Percentiles rank a stretch among this genome's conserved stretches.
Conservation (phyloP, 2,888 invertebrate genomes). For the Macropis europaea region DNA sequence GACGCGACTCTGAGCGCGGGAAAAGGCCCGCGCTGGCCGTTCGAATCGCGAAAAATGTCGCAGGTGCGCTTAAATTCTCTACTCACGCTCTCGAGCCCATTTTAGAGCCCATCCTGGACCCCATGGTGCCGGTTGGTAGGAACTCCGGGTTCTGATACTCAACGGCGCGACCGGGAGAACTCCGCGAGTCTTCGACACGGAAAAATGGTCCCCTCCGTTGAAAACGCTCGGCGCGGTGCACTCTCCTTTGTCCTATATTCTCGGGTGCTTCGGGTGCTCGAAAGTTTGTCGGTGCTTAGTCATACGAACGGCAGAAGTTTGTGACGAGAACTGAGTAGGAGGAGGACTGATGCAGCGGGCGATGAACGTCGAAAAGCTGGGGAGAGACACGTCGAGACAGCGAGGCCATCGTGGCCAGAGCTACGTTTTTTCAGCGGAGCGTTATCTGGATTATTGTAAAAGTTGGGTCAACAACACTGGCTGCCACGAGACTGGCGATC, state of each 20-base stretch:
- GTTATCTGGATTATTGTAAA: conserved; percentile 48
- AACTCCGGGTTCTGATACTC: conserved; percentile 6
- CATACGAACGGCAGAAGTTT: conserved; percentile 32
- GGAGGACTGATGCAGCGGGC: conserved; percentile 25
- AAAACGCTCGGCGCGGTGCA: conserved; percentile 9
- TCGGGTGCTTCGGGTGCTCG: conserved; percentile 24
- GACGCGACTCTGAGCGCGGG: background rate
- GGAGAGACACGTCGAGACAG: conserved; percentile 19
- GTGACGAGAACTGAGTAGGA: conserved; percentile 24
- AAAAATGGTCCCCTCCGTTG: conserved; percentile 24
- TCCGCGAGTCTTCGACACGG: no score
- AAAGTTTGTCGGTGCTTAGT: conserved; percentile 44
- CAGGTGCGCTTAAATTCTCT: background rate
- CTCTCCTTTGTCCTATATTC: conserved; percentile 38
- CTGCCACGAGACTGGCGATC: background rate
- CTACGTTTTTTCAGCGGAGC: conserved; percentile 25
- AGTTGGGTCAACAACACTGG: conserved; percentile 40
- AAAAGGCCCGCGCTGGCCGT: background rate
- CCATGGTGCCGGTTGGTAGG: conserved; percentile 7
- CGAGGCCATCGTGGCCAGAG: conserved; percentile 13
- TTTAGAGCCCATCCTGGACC: conserved; percentile 36
- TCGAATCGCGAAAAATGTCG: background rate
- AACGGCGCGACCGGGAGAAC: no score
- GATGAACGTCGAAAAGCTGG: conserved; percentile 31
- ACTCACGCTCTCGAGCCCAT: conserved; percentile 46